These are phyloP conservation scores for Hirtodrosophila duncani DNA, from an alignment of 2,888 invertebrate species.

Conservation along the genomic window DNA sequence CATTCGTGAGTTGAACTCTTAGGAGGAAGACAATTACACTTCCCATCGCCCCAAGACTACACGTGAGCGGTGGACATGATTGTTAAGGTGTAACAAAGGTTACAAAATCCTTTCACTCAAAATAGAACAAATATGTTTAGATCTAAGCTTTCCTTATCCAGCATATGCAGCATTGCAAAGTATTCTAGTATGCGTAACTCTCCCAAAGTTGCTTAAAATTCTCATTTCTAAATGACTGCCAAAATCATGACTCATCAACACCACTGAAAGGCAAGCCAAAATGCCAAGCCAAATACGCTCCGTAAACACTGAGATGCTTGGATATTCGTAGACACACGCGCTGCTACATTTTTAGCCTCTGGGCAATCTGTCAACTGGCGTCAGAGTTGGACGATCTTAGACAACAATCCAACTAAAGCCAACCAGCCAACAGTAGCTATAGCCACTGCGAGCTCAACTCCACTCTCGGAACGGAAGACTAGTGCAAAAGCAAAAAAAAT, in stretches of 20 bases:
- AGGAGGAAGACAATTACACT: too few species aligned
- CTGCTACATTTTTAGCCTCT: conserved; percentile 54
- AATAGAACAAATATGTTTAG: too few species aligned
- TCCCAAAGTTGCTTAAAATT: conserved; percentile 6
- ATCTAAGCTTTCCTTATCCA: too few species aligned
- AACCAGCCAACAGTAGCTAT: conserved; percentile 12
- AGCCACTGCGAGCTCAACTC: conserved; percentile 34
- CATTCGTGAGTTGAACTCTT: too few species aligned
- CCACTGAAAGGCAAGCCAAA: conserved; percentile 27
- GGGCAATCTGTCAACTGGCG: conserved; percentile 67
- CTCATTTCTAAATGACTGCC: conserved; percentile 9
- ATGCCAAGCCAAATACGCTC: conserved; percentile 23
- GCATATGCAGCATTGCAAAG: too few species aligned
- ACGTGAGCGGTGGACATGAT: too few species aligned
- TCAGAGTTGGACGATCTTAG: conserved; percentile 66
- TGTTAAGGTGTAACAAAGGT: too few species aligned
- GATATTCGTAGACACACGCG: too few species aligned
- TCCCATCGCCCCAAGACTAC: too few species aligned
- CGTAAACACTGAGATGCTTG: conserved; percentile 18
- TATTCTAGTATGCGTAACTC: too few species aligned
- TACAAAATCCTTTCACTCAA: too few species aligned
- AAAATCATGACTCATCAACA: conserved; percentile 60
- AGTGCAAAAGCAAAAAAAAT: too few species aligned
- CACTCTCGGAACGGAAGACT: conserved; percentile 20
- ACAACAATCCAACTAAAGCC: conserved; percentile 36